A percentile compares a stretch with the other conserved stretches of the same genome.
Evolutionary conservation across 2,888 invertebrate genomes (phyloP).

Genomic region (Clepsis dumicolana): DNA sequence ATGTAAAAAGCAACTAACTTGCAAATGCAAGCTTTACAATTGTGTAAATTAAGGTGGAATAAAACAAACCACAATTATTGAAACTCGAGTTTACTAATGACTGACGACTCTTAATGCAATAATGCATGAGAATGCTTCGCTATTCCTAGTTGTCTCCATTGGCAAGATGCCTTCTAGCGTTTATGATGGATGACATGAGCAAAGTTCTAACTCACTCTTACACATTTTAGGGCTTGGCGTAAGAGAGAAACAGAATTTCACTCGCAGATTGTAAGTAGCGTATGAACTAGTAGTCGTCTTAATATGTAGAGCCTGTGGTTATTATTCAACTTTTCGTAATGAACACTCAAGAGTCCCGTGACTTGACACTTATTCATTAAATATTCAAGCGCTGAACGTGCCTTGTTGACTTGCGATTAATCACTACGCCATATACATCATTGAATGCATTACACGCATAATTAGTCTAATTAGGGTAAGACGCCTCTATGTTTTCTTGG

Average conservation of each 20-base stretch:
- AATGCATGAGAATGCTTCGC: neutral
- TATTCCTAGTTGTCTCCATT: neutral
- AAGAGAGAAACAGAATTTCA: neutral
- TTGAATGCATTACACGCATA: conserved; percentile 33
- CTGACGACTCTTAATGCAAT: no score
- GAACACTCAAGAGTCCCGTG: neutral
- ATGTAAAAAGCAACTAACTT: neutral
- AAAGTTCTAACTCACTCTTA: no score
- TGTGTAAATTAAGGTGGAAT: no score
- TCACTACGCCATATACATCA: conserved; percentile 30
- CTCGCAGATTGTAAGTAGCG: neutral
- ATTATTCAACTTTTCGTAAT: neutral
- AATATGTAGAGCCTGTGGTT: neutral
- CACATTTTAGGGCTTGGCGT: neutral
- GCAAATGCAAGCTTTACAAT: neutral
- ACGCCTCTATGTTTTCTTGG: conserved; percentile 24
- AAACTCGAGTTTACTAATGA: no score
- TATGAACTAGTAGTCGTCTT: neutral
- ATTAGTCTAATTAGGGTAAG: conserved; percentile 35
- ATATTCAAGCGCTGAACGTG: conserved; percentile 9
- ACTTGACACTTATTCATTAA: conserved; percentile 9
- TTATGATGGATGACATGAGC: no score
- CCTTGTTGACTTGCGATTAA: conserved; percentile 32
- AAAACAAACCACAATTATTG: no score
- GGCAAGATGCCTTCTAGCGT: neutral